Evolutionary conservation across 2,888 invertebrate species (phyloP), one percentile per base, ranked within the genome.

Genomic region (Himalopsyche anomala): DNA sequence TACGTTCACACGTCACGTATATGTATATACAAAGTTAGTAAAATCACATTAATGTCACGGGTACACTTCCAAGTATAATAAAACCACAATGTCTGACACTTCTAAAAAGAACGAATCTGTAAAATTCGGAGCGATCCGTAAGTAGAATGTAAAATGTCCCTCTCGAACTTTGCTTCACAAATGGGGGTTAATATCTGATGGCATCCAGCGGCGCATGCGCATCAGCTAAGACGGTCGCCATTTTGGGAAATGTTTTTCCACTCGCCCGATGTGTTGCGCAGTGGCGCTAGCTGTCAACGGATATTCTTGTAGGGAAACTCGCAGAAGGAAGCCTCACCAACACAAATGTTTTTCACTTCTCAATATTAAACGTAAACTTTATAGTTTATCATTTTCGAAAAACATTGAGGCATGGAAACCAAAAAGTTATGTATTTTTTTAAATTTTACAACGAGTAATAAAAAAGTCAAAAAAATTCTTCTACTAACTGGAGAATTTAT

Each of bases 181-280:
- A 86, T 83, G 79, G 80, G 84, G 84, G 83, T 83, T 84, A 40
- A 86, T 69, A 84, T 62, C 81, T 82, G 82, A 69, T 82, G 40
- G 56, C 55, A 55, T 85, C 38, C 42, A 19, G 36, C 11, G 36
- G 81, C 8, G 80, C 62, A 36, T 69, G 81, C 81, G 81, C 51
- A 45, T 28, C n/a, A 17, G 17, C 45, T 9, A n/a, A 19, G 36
- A 36, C 36, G 79, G 81, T 82, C 74, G 84, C 86, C 86, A 86
- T 86, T 56, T 86, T 86, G 84, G 80, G 36, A 11, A 56, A 62
- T 62, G 84, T 19, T 86, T 82, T 80, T n/a, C 17, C 11, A 5
- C 40, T 84, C 36, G 19, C 81, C 84, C 86, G 86, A 82, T 54
- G n/a, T 56, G 86, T 80, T 83, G 86, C 86, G 86, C 86, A 86